These are phyloP conservation scores for Coleophora flavipennella DNA, from an alignment of 2,888 invertebrate genomes.

Conservation along the genomic window DNA sequence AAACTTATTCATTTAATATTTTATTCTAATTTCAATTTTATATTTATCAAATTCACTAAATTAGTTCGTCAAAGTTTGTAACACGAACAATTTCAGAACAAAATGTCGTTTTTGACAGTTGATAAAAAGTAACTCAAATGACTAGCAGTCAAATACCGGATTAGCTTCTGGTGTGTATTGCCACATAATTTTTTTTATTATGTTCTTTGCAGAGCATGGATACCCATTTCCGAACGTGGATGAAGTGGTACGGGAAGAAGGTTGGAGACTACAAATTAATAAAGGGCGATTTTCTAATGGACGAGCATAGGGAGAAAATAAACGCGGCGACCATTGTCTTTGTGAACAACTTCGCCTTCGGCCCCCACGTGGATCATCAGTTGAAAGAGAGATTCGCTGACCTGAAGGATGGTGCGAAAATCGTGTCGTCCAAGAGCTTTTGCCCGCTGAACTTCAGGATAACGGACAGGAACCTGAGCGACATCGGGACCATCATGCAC, in stretches of 20 bases:
- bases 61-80: too few relatives aligned
- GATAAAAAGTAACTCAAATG: too few relatives aligned
- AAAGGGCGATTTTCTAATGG: constrained; percentile 95
- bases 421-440: constrained; percentile 98
- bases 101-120: too few relatives aligned
- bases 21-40: too few relatives aligned
- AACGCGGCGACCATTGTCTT: constrained; percentile 96
- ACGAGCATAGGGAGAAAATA: constrained; percentile 94
- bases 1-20: too few relatives aligned
- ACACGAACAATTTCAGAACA: too few relatives aligned
- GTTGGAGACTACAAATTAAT: constrained; percentile 92
- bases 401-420: constrained; percentile 94
- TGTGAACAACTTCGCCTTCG: constrained; percentile 99
- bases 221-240: constrained; percentile 91
- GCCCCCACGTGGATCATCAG: constrained; percentile 97
- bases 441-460: constrained; percentile 99
- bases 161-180: too few relatives aligned
- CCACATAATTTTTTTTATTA: too few relatives aligned
- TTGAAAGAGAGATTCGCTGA: constrained; percentile 97
- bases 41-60: too few relatives aligned
- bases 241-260: constrained; percentile 98
- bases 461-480: constrained; percentile 96
- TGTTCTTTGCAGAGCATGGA: constrained; percentile 83
- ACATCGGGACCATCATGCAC: constrained; percentile 99
- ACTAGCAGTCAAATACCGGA: too few relatives aligned